Evolutionary conservation across 2,113 vertebrate species (phyloP).

Genomic region (Nematolebias whitei): DNA sequence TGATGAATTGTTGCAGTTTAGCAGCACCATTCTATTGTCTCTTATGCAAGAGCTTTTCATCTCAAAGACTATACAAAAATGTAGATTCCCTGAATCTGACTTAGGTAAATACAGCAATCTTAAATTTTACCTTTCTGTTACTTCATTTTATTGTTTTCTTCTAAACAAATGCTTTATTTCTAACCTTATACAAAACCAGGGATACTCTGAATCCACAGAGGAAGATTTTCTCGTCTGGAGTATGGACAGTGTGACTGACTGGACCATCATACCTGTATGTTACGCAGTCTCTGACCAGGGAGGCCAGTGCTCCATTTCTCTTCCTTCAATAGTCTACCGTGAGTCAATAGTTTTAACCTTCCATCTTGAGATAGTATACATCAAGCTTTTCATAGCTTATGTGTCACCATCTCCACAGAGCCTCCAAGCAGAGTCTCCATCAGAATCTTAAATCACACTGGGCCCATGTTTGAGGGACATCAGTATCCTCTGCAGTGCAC

Average conservation of each 20-base stretch:
- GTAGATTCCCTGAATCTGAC: too few relatives aligned
- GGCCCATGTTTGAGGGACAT: slow-evolving; percentile 27
- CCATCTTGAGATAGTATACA: background rate
- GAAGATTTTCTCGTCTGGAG: slow-evolving; percentile 41
- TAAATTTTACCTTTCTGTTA: too few relatives aligned
- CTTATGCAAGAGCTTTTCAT: too few relatives aligned
- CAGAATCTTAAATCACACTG: slow-evolving; percentile 40
- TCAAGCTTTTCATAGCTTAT: background rate
- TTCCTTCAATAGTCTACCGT: slow-evolving; percentile 62
- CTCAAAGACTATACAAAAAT: too few relatives aligned
- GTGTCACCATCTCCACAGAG: slow-evolving; percentile 44
- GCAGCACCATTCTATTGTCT: too few relatives aligned
- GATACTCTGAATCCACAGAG: rapidly evolving
- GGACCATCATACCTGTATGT: slow-evolving; percentile 45
- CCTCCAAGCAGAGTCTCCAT: slow-evolving; percentile 66
- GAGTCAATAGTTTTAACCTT: slow-evolving; percentile 23
- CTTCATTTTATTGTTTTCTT: background rate
- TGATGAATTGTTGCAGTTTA: background rate
- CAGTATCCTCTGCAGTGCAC: slow-evolving; percentile 68
- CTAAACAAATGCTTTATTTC: background rate
- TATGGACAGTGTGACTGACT: slow-evolving; percentile 47
- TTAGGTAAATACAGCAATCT: too few relatives aligned
- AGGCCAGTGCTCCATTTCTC: slow-evolving; percentile 9
- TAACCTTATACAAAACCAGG: slow-evolving; percentile 11
- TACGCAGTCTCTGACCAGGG: background rate